These are phyloP conservation scores for Kryptopterus vitreolus DNA, from an alignment of 2,797 vertebrate species.

Conservation along the genomic window DNA sequence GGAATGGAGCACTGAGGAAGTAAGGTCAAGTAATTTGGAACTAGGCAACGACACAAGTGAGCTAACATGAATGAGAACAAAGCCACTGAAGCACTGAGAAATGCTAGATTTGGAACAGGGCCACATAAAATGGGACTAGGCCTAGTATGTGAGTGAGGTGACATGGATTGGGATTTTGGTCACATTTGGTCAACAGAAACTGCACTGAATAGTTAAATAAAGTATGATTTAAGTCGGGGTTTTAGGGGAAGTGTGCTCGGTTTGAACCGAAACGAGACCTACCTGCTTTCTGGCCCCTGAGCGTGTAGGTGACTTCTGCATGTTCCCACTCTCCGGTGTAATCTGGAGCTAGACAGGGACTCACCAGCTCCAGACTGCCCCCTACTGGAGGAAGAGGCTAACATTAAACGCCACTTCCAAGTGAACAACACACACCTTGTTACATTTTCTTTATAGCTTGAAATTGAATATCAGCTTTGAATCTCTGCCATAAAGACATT, in stretches of 20 bases:
- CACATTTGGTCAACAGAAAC: background rate
- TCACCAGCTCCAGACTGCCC: conserved; percentile 79
- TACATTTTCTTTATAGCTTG: background rate
- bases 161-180: too few species aligned
- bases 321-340: conserved; percentile 84
- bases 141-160: background rate
- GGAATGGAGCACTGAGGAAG: too few species aligned
- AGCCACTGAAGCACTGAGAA: background rate
- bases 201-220: background rate
- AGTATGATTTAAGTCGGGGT: too few species aligned
- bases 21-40: background rate
- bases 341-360: conserved; percentile 83
- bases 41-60: too few species aligned
- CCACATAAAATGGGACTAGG: background rate
- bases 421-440: background rate
- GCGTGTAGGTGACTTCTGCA: conserved; percentile 80
- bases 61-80: background rate
- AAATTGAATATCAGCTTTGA: background rate
- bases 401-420: background rate
- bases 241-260: background rate
- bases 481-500: background rate
- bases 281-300: conserved; percentile 89
- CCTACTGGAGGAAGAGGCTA: conserved; percentile 64
- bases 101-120: background rate
- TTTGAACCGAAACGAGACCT: conserved; percentile 12